phyloP scores from a whole-genome alignment of 2,113 vertebrate species.

The Myiagra hebetior region DNA sequence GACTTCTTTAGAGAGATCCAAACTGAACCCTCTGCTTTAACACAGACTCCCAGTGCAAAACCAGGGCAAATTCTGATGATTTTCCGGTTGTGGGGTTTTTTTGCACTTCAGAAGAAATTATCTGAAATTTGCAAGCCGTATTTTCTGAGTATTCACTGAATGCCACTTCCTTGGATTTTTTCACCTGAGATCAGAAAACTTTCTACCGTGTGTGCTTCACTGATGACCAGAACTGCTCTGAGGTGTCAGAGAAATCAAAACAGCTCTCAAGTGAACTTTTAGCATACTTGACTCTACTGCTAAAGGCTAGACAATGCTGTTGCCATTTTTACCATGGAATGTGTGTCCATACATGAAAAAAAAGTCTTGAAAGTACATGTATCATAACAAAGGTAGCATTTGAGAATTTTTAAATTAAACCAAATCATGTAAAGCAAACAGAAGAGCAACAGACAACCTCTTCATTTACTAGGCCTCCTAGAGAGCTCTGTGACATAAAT shows the following conservation, averaged over 20 bases:
- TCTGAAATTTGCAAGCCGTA: not conserved
- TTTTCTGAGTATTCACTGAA: not conserved
- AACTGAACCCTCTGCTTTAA: not conserved
- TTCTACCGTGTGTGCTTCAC: not conserved
- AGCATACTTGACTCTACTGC: not conserved
- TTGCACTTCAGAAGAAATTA: not conserved
- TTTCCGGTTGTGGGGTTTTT: not conserved
- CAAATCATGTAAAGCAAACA: not conserved
- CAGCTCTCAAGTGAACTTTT: not conserved
- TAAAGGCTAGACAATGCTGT: not conserved
- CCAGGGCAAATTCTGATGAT: fast-evolving
- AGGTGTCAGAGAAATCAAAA: not conserved
- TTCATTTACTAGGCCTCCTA: not conserved
- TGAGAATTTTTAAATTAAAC: not conserved
- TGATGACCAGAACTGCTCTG: not conserved
- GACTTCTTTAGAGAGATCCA: not conserved
- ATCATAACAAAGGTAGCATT: not conserved
- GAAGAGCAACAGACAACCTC: not conserved
- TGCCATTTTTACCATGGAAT: not conserved
- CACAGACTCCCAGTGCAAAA: not conserved
- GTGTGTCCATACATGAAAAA: not conserved
- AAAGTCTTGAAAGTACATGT: not conserved
- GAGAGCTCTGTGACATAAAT: not conserved
- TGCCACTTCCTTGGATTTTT: not conserved
- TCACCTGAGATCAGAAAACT: not conserved